Evolutionary conservation across 2,113 vertebrate species (phyloP), one percentile per base, ranked within the genome.

Genomic region (Enhydra lutris): DNA sequence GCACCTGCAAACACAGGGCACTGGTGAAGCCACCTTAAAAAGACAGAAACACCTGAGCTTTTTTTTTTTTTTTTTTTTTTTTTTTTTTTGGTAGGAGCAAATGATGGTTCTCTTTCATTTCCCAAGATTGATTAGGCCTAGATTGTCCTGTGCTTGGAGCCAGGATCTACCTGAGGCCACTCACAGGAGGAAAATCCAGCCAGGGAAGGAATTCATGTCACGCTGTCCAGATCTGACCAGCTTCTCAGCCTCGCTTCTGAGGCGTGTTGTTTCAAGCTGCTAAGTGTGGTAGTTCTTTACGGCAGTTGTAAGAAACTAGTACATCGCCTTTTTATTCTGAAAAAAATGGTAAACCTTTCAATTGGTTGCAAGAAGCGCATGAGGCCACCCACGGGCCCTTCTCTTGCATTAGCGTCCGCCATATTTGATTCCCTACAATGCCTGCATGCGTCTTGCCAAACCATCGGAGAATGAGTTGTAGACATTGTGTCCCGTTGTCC

Each of bases 141-240:
- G 20, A 0, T 1, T 45, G 13, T 20, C 0, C 26, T 71, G 29
- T 61, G 21, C n/a, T 47, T 45, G 24, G 42, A 83, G 42, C 36
- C 12, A 29, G 15, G 52, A 52, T 18, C 39, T 29, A 14, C 1
- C 1, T 31, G 26, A 5, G 34, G 1, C n/a, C 7, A 23, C 13
- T 13, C 17, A 29, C 1, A 21, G 29, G 45, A n/a, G 52, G 31
- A 9, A 69, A 55, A 13, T 7, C 23, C 23, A 7, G 13, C 29
- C 13, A 1, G 63, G n/a, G 55, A 29, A 74, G 36, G 45, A 6
- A 7, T 10, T 50, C 7, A 31, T 4, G 24, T 4, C 10, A 7
- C 7, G 8, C 14, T 23, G 39, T 6, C 73, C 61, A 50, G 9
- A 45, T 20, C 36, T 18, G n/a, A 42, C 29, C 65, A 23, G 18